Percentiles rank a stretch among this genome's conserved stretches.
phyloP scores from a whole-genome alignment of 2,113 vertebrate species.

The Ondatra zibethicus region DNA sequence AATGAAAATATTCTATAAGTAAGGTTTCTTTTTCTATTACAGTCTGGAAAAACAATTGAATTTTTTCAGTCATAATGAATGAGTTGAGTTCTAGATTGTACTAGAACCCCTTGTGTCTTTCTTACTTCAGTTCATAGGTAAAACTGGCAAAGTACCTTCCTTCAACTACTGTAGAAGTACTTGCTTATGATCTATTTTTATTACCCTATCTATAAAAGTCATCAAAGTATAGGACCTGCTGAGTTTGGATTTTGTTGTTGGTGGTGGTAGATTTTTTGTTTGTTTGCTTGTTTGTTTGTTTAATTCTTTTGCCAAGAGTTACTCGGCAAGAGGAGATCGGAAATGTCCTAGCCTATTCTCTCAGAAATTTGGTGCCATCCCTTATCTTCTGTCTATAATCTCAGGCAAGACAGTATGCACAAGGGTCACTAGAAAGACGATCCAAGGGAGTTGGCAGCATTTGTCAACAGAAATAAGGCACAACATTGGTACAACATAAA shows the following conservation, averaged over 20 bases:
- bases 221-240: background rate
- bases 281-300: background rate
- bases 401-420: background rate
- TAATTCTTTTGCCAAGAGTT: background rate
- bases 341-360: background rate
- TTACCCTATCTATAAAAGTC: background rate
- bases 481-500: background rate
- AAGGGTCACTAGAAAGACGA: background rate
- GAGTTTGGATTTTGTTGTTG: background rate
- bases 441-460: background rate
- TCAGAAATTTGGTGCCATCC: background rate
- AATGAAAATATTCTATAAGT: conserved; percentile 39
- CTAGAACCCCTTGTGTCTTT: background rate
- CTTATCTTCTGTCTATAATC: background rate
- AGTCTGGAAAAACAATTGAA: background rate
- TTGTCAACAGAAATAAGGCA: conserved; percentile 10
- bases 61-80: conserved; percentile 1
- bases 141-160: background rate
- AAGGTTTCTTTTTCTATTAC: background rate
- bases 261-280: too few species aligned
- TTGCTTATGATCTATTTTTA: background rate
- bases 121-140: background rate
- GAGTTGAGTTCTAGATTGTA: background rate
- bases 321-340: background rate
- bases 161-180: background rate